Conservation (phyloP, 2,888 invertebrate species). For the Malthinus seriepunctatus region DNA sequence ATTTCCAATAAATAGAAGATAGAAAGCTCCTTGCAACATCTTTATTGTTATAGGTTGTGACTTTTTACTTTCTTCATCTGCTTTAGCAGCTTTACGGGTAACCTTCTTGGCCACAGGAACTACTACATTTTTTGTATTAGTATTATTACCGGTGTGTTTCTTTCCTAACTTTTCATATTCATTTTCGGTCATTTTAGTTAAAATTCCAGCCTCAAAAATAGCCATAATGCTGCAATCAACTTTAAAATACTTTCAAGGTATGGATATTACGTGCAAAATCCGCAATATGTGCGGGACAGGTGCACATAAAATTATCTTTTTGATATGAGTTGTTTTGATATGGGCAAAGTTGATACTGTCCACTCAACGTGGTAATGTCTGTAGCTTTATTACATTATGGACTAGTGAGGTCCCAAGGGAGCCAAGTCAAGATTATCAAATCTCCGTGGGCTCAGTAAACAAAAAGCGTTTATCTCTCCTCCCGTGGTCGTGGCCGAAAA, state of each 20-base stretch:
- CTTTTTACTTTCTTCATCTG: slow-evolving; percentile 47
- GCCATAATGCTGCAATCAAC: slow-evolving; percentile 64
- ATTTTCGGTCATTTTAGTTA: slow-evolving; percentile 75
- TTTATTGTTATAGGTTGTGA: slow-evolving; percentile 69
- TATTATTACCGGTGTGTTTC: slow-evolving; percentile 54
- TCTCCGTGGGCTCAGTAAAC: too few species aligned
- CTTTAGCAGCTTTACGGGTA: slow-evolving; percentile 40
- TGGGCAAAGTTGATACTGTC: too few species aligned
- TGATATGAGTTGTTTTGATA: too few species aligned
- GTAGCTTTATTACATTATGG: too few species aligned
- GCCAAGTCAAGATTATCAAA: too few species aligned
- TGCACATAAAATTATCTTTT: too few species aligned
- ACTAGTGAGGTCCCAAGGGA: too few species aligned
- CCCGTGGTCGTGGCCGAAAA: too few species aligned
- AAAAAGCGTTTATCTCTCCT: too few species aligned
- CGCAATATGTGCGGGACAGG: too few species aligned
- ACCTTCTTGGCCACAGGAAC: slow-evolving; percentile 35
- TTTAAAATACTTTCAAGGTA: background rate
- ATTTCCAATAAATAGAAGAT: slow-evolving; percentile 68
- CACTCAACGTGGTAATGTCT: too few species aligned
- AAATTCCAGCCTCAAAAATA: slow-evolving; percentile 75
- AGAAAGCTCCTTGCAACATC: slow-evolving; percentile 76
- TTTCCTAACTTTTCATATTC: slow-evolving; percentile 73
- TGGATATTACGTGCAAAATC: background rate
- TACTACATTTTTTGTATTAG: slow-evolving; percentile 44